Conservation (phyloP, 2,888 invertebrate genomes). For the Caenorhabditis virilis region DNA sequence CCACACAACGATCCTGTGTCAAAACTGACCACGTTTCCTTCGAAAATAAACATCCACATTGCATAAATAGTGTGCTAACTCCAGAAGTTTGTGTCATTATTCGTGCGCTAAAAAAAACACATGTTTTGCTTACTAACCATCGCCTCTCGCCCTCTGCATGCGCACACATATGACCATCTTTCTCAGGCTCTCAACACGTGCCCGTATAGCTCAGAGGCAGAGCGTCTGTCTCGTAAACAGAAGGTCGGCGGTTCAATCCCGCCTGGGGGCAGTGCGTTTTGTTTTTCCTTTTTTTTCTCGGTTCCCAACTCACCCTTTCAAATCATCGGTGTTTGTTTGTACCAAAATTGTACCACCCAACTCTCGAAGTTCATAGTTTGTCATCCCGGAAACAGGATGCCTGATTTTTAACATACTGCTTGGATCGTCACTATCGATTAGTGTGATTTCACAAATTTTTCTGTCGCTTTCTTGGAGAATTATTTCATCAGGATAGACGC, state of each 20-base stretch:
- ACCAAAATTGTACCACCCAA: constrained; percentile 39
- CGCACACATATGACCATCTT: too few relatives aligned
- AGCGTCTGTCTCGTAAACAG: constrained; percentile 61
- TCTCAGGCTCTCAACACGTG: background rate
- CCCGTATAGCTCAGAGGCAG: constrained; percentile 56
- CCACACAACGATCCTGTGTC: constrained; percentile 38
- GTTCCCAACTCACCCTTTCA: constrained; percentile 25
- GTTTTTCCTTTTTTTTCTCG: background rate
- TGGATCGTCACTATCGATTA: constrained; percentile 45
- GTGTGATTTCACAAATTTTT: constrained; percentile 41
- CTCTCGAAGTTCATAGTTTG: constrained; percentile 39
- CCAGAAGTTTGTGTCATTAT: constrained; percentile 39
- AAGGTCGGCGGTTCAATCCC: constrained; percentile 56
- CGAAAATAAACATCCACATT: constrained; percentile 60
- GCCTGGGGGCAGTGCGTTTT: constrained; percentile 26
- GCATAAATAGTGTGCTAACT: constrained; percentile 28
- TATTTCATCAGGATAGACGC: constrained; percentile 60
- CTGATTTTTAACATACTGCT: constrained; percentile 57
- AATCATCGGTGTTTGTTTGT: constrained; percentile 40
- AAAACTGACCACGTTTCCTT: constrained; percentile 56
- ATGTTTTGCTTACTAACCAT: too few relatives aligned
- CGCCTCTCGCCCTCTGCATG: too few relatives aligned
- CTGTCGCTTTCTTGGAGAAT: constrained; percentile 57
- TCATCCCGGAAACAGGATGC: constrained; percentile 60
- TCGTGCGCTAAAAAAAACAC: constrained; percentile 28